A percentile compares a stretch with the other conserved stretches of the same genome.
These are phyloP conservation scores for Artemia sinica DNA, from an alignment of 2,888 invertebrate species.

Conservation along the genomic window DNA sequence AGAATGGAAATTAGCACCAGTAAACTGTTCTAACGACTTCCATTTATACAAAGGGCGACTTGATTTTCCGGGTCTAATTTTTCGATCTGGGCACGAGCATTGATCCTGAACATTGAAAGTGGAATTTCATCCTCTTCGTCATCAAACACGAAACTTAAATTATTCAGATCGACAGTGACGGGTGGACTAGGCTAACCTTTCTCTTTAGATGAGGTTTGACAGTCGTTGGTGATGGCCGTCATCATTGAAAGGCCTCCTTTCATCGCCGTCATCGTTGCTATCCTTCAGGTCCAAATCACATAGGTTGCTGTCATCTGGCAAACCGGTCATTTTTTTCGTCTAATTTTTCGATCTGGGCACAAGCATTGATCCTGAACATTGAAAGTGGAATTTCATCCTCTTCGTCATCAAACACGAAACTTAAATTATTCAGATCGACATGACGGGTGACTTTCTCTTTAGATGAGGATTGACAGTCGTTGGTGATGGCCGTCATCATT, in stretches of 20 bases:
- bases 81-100: not conserved
- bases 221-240: not conserved
- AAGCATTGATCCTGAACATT: not conserved
- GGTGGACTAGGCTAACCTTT: not conserved
- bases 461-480: not conserved
- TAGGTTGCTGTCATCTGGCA: not conserved
- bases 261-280: not conserved
- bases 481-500: not conserved
- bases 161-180: not conserved
- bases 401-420: not conserved
- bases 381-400: conserved; percentile 5
- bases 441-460: not conserved
- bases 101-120: not conserved
- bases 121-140: conserved; percentile 5
- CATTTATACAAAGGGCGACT: conserved; percentile 1
- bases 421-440: not conserved
- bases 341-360: not conserved
- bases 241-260: not conserved
- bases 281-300: not conserved
- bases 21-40: not conserved
- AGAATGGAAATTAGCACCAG: not conserved
- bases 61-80: not conserved
- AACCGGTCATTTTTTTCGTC: not conserved
- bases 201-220: not conserved
- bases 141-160: not conserved